These are phyloP conservation scores for Chromoteleia sp. DNA, from an alignment of 2,888 invertebrate genomes.

Conservation along the genomic window DNA sequence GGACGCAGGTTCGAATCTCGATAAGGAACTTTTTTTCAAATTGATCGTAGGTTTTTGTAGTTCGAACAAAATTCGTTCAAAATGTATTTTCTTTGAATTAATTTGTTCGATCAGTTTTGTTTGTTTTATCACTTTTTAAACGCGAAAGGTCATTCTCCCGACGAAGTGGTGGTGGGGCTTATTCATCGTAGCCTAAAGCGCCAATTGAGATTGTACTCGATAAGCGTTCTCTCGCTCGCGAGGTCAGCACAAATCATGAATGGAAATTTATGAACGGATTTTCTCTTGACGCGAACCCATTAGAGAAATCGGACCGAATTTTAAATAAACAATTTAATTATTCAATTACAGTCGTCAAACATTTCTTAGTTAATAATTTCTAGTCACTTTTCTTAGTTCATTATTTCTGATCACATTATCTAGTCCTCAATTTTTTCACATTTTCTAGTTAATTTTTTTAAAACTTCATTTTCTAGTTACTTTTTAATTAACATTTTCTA, in stretches of 20 bases:
- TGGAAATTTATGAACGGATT: constrained; percentile 78
- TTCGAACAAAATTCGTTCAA: too few relatives aligned
- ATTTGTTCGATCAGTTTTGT: neutral
- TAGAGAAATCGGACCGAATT: neutral
- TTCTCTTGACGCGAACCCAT: constrained; percentile 44
- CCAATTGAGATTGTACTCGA: constrained; percentile 77
- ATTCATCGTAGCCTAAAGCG: constrained; percentile 64
- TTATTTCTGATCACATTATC: too few relatives aligned
- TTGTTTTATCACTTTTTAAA: constrained; percentile 34
- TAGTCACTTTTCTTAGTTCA: too few relatives aligned
- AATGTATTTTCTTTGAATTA: too few relatives aligned
- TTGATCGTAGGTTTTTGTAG: too few relatives aligned
- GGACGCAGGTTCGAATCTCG: neutral
- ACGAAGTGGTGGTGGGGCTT: constrained; percentile 56
- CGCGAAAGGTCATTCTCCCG: constrained; percentile 62
- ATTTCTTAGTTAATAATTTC: neutral
- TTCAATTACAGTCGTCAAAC: neutral
- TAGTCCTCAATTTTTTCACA: too few relatives aligned
- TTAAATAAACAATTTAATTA: neutral
- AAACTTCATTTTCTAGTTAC: too few relatives aligned
- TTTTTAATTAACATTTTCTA: too few relatives aligned
- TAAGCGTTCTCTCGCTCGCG: constrained; percentile 76
- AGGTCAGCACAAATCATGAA: constrained; percentile 77
- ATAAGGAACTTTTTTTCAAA: neutral
- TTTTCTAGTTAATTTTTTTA: too few relatives aligned